Base-by-base conservation (phyloP, 2,113 vertebrate species). In the Colossoma macropomum region DNA sequence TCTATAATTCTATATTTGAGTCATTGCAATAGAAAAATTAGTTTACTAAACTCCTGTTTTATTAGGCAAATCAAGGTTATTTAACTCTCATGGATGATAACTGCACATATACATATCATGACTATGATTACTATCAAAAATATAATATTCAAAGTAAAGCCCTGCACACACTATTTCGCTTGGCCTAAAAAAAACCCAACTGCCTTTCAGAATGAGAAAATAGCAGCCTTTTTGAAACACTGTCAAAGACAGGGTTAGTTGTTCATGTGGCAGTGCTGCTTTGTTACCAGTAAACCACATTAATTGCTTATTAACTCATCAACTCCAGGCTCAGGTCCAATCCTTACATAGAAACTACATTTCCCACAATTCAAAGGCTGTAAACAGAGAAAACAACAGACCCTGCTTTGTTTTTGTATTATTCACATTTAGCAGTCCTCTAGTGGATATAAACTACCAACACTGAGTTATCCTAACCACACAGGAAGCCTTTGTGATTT, bases 401-500 rank as follows among this genome's bases (percentile, higher is more conserved):
- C 72, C 81, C 85, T 66, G 77, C 81, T 86, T 80, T 66, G 77
- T 80, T 86, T 80, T 79, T 50, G 82, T 83, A 73, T 81, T 68
- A 73, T 86, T 86, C 85, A 86, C 82, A 86, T 85, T 90, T 89
- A 88, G 87, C 79, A 91, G 88, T 90, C 83, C 86, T 85, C 89
- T 82, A 82, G 70, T 66, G 81, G 84, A 87, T 89, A 86, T 90
- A 93, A 89, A 84, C 91, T 91, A 85, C 89, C 89, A 89, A 86
- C 85, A 86, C 90, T 89, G 90, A 86, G 81, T 88, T 87, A 77
- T 73, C 85, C 89, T 88, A 90, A 92, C 80, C 77, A 86, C 83
- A 77, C 84, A 87, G 93, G 92, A 95, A 96, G 94, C 93, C 86
- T 92, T 91, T 89, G 93, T 96, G 93, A 94, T 93, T 89, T 80